Evolutionary conservation across 92 coral and sea anemone species (phyloP).

Genomic region (Parazoanthus swiftii): DNA sequence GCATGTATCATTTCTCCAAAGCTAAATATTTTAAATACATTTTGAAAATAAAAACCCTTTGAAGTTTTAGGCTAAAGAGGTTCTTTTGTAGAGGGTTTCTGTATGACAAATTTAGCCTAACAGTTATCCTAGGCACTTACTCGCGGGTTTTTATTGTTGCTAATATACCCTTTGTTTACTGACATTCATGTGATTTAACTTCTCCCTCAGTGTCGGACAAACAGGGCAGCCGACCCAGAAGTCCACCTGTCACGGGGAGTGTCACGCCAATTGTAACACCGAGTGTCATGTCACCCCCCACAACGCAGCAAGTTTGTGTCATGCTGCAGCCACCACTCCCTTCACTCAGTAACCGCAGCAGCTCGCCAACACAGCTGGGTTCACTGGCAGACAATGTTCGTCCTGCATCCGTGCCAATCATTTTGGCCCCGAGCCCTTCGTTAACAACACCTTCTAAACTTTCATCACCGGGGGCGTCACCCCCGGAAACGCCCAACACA

Average conservation of each 20-base stretch:
- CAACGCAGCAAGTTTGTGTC: slow-evolving; percentile 89
- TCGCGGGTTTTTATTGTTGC: no score
- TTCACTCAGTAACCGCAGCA: slow-evolving; percentile 87
- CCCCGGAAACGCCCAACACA: slow-evolving; percentile 11
- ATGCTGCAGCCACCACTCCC: slow-evolving; percentile 96
- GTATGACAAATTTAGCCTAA: no score
- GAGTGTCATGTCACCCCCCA: slow-evolving; percentile 60
- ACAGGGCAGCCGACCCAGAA: slow-evolving; percentile 12
- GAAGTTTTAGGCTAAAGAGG: no score
- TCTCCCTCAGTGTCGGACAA: slow-evolving; percentile 6
- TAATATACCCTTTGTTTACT: background rate
- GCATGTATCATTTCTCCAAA: no score
- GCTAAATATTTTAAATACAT: no score
- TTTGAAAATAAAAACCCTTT: no score
- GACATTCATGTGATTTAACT: background rate
- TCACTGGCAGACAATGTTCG: slow-evolving; percentile 94
- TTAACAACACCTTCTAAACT: slow-evolving; percentile 39
- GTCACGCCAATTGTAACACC: slow-evolving; percentile 27
- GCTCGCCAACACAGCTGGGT: slow-evolving; percentile 95
- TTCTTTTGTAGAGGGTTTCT: no score
- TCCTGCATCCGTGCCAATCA: slow-evolving; percentile 95
- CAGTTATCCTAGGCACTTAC: no score
- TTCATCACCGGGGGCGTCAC: slow-evolving; percentile 24
- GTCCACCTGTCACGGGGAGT: slow-evolving; percentile 14
- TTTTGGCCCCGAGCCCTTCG: slow-evolving; percentile 97